These are phyloP conservation scores for Cerceris ruficornis DNA, from an alignment of 2,888 invertebrate genomes.

Conservation along the genomic window DNA sequence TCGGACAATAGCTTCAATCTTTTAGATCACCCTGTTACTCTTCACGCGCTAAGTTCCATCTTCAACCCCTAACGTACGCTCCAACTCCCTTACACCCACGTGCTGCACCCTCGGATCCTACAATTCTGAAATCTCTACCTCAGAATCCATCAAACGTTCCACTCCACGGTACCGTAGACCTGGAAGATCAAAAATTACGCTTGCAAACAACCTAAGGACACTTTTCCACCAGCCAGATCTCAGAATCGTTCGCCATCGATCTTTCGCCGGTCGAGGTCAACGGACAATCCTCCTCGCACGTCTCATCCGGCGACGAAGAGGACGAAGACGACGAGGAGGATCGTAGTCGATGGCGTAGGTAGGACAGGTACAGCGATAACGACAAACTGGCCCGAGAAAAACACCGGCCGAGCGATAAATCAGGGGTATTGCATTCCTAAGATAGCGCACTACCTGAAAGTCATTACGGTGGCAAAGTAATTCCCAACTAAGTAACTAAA, in stretches of 20 bases:
- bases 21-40: too few relatives aligned
- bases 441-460: constrained; percentile 71
- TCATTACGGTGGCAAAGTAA: constrained; percentile 78
- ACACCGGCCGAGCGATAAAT: constrained; percentile 67
- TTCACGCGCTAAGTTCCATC: too few relatives aligned
- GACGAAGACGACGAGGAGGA: constrained; percentile 23
- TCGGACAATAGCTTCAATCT: too few relatives aligned
- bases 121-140: too few relatives aligned
- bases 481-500: constrained; percentile 79
- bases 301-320: background rate
- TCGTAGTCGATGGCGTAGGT: constrained; percentile 16
- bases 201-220: background rate
- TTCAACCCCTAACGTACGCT: too few relatives aligned
- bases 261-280: constrained; percentile 49
- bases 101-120: too few relatives aligned
- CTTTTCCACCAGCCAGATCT: background rate
- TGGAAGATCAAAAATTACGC: too few relatives aligned
- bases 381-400: constrained; percentile 68
- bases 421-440: constrained; percentile 72
- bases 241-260: constrained; percentile 35
- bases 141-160: too few relatives aligned
- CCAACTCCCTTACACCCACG: too few relatives aligned
- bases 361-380: constrained; percentile 58
- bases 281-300: constrained; percentile 14
- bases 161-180: too few relatives aligned